Evolutionary conservation across 2,888 invertebrate species (phyloP).

Genomic region (Leptinotarsa haldemani): DNA sequence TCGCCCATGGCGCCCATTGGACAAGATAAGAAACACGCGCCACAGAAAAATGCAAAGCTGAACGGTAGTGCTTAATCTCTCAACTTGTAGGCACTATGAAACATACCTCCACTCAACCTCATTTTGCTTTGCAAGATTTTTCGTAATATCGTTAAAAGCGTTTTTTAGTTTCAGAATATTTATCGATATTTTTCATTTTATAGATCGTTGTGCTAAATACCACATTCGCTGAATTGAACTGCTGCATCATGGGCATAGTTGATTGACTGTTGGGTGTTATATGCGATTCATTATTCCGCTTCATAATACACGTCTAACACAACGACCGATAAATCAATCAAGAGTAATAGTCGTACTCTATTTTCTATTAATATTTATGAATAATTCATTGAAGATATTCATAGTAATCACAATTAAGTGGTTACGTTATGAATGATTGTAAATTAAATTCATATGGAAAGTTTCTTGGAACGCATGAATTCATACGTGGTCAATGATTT

Average conservation of each 20-base stretch:
- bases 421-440: not conserved
- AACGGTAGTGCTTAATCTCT: not conserved
- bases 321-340: conserved; percentile 2
- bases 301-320: not conserved
- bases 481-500: not conserved
- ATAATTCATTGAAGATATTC: not conserved
- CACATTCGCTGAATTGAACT: not conserved
- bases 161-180: no score
- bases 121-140: no score
- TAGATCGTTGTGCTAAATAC: not conserved
- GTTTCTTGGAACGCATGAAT: not conserved
- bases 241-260: not conserved
- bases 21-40: conserved; percentile 7
- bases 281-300: not conserved
- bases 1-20: conserved; percentile 10
- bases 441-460: not conserved
- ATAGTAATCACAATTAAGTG: conserved; percentile 1
- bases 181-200: no score
- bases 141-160: no score
- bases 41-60: not conserved
- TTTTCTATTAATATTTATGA: not conserved
- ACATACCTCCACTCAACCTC: no score
- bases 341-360: not conserved
- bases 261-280: not conserved
- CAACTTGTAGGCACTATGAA: not conserved